Conservation (phyloP, 2,888 invertebrate genomes). For the Acanthococcus lagerstroemiae region DNA sequence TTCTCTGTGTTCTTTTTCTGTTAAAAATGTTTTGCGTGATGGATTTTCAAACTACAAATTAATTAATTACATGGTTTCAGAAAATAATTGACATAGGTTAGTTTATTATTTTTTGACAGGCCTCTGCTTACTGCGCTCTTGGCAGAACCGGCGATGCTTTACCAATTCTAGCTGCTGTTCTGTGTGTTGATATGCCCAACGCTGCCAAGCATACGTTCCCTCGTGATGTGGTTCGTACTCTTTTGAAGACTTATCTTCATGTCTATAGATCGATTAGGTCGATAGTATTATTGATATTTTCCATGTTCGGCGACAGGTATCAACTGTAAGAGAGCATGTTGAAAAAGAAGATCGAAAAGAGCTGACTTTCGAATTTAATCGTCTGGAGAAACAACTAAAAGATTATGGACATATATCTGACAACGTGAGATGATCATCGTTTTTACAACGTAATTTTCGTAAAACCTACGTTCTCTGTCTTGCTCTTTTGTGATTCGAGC, state of each 20-base stretch:
- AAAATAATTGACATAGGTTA: too few species aligned
- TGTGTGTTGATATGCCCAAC: slow-evolving; percentile 49
- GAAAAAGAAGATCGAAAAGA: slow-evolving; percentile 47
- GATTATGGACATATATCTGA: slow-evolving; percentile 46
- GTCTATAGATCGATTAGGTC: neutral
- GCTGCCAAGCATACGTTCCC: slow-evolving; percentile 50
- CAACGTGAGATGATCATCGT: neutral
- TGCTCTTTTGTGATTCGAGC: neutral
- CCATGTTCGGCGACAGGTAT: slow-evolving; percentile 41
- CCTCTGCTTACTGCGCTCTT: slow-evolving; percentile 49
- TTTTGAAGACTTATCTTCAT: neutral
- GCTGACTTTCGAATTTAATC: slow-evolving; percentile 47
- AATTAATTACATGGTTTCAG: too few species aligned
- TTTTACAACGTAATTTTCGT: too few species aligned
- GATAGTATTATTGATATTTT: neutral
- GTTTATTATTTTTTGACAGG: neutral
- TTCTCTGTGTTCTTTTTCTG: too few species aligned
- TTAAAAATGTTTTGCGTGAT: too few species aligned
- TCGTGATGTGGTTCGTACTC: slow-evolving; percentile 50
- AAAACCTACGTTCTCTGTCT: neutral
- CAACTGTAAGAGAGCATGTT: slow-evolving; percentile 45
- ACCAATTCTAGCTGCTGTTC: slow-evolving; percentile 48
- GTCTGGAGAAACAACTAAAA: slow-evolving; percentile 48
- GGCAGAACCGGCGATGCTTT: slow-evolving; percentile 56
- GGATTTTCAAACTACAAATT: too few species aligned